These are phyloP conservation scores for Amblyopsis hoosieri DNA, from an alignment of 2,797 vertebrate genomes.

Conservation along the genomic window DNA sequence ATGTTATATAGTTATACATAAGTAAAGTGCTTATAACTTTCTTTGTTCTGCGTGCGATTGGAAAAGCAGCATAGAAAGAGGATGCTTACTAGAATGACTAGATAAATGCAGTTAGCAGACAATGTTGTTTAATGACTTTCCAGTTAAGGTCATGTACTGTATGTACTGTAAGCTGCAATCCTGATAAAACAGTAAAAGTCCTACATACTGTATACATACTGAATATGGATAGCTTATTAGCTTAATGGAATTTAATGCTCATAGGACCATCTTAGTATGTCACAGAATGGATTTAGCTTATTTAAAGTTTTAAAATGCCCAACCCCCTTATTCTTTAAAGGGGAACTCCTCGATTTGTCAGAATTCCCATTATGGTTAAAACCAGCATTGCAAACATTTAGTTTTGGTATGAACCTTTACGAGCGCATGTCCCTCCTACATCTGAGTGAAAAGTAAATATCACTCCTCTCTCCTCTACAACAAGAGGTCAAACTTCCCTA, in stretches of 20 bases:
- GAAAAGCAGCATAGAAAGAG: conserved; percentile 62
- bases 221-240: conserved; percentile 61
- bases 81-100: conserved; percentile 58
- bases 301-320: conserved; percentile 39
- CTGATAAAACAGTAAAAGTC: conserved; percentile 55
- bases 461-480: no score
- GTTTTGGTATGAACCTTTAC: no score
- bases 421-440: no score
- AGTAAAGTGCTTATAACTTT: conserved; percentile 78
- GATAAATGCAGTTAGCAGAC: conserved; percentile 38
- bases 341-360: no score
- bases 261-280: conserved; percentile 19
- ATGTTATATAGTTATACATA: conserved; percentile 61
- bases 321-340: conserved; percentile 12
- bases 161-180: conserved; percentile 43
- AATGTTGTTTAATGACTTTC: conserved; percentile 4
- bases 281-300: conserved; percentile 49
- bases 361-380: no score
- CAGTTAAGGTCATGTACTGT: not conserved
- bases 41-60: conserved; percentile 57
- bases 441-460: no score
- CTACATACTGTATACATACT: conserved; percentile 45
- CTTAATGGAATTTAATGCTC: conserved; percentile 37
- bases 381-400: no score
- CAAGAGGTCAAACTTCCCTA: no score